Conservation (phyloP, 1,140 invertebrate genomes). For the Bombus balteatus region DNA sequence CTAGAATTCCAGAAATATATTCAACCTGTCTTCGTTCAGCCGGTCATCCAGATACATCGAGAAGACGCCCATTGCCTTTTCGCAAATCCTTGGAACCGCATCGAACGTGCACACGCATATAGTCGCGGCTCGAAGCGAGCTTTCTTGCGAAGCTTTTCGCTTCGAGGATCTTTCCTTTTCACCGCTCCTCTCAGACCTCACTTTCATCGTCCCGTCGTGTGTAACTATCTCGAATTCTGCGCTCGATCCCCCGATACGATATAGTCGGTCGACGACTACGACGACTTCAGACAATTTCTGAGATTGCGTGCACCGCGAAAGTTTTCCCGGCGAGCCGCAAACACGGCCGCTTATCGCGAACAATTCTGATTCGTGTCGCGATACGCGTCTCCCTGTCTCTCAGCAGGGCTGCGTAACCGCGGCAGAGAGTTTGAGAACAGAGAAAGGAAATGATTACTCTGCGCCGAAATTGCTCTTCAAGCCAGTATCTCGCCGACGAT, state of each 20-base stretch:
- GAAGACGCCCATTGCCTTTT: background rate
- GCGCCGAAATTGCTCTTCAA: background rate
- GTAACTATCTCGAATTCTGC: constrained; percentile 50
- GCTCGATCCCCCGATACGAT: constrained; percentile 58
- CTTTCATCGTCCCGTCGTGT: constrained; percentile 10
- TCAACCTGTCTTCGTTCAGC: background rate
- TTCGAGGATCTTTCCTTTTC: constrained; percentile 2
- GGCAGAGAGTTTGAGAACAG: background rate
- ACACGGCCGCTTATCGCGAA: constrained; percentile 48
- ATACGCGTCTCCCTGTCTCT: constrained; percentile 4
- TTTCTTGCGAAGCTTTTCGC: constrained; percentile 2
- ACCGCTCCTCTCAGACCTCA: background rate
- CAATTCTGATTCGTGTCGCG: constrained; percentile 51
- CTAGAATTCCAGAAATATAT: background rate
- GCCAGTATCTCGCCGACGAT: background rate
- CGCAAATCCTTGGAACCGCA: constrained; percentile 9
- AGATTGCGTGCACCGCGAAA: constrained; percentile 62
- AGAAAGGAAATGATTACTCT: constrained; percentile 14
- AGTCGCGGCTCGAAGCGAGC: background rate
- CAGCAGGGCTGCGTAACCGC: constrained; percentile 10
- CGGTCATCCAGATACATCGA: background rate
- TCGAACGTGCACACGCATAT: constrained; percentile 17
- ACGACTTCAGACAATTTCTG: constrained; percentile 62
- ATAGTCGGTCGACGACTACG: constrained; percentile 12
- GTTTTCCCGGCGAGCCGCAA: constrained; percentile 42